Conservation (phyloP, 2,797 vertebrate genomes). For the Enteromius mattozi region DNA sequence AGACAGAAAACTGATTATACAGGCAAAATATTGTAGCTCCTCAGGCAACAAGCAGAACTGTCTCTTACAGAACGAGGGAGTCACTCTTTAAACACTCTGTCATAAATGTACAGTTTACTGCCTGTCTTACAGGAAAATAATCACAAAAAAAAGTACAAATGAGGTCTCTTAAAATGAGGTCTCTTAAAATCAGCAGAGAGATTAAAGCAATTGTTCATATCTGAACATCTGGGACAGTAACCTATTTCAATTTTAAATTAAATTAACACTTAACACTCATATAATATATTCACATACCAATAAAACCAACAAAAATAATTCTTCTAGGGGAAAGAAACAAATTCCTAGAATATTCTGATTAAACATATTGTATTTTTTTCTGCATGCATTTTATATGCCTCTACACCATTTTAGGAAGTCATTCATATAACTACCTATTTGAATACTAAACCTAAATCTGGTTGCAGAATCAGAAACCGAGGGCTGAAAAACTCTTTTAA, state of each 20-base stretch:
- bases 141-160: background rate
- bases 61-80: conserved; percentile 2
- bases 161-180: no score
- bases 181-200: background rate
- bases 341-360: background rate
- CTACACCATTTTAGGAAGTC: conserved; percentile 22
- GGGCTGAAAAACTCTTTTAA: conserved; percentile 48
- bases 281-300: background rate
- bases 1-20: conserved; percentile 30
- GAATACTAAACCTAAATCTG: conserved; percentile 32
- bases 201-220: background rate
- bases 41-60: conserved; percentile 39
- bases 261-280: background rate
- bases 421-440: conserved; percentile 34
- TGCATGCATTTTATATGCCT: background rate
- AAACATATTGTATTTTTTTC: background rate
- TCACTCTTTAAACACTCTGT: background rate
- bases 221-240: background rate
- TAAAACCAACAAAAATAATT: background rate
- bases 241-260: background rate
- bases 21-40: conserved; percentile 26
- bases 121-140: background rate
- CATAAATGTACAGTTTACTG: background rate
- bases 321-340: background rate
- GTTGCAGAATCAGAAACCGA: conserved; percentile 34